Percentiles rank a stretch among this genome's conserved stretches.
phyloP scores from a whole-genome alignment of 2,113 vertebrate genomes.

The Stictonetta naevosa region DNA sequence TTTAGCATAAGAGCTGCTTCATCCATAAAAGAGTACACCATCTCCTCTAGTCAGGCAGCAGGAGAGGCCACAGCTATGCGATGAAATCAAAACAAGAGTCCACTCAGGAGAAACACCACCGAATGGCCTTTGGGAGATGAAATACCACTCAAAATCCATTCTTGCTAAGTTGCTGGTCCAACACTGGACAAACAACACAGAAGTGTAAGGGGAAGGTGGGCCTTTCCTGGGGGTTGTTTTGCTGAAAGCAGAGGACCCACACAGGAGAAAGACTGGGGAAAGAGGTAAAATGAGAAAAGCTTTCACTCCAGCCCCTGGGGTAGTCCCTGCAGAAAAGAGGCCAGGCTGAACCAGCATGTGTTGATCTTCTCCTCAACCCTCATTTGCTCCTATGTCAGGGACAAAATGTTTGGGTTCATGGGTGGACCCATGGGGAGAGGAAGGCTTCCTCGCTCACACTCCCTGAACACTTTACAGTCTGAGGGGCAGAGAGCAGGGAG shows the following conservation, averaged over 20 bases:
- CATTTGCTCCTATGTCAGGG: background rate
- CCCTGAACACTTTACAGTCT: background rate
- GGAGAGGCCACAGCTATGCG: background rate
- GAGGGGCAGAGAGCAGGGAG: background rate
- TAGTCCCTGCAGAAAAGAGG: background rate
- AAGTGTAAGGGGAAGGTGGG: background rate
- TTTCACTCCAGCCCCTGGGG: background rate
- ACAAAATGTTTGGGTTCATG: background rate
- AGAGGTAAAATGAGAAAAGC: accelerated
- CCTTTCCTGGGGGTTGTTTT: background rate
- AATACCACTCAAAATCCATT: background rate
- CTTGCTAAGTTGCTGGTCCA: background rate
- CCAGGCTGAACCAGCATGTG: background rate
- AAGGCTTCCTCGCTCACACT: background rate
- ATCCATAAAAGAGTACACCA: background rate
- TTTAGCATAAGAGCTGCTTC: background rate
- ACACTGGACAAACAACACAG: background rate
- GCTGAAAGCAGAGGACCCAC: background rate
- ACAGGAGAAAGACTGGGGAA: background rate
- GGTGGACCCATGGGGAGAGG: background rate
- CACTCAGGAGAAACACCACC: accelerated
- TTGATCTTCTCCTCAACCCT: background rate
- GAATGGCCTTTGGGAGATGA: background rate
- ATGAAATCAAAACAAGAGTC: background rate
- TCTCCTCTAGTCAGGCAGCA: background rate